Percentiles rank a stretch among this genome's conserved stretches.
These are phyloP conservation scores for Octodonta nipae DNA, from an alignment of 2,888 invertebrate genomes.

Conservation along the genomic window DNA sequence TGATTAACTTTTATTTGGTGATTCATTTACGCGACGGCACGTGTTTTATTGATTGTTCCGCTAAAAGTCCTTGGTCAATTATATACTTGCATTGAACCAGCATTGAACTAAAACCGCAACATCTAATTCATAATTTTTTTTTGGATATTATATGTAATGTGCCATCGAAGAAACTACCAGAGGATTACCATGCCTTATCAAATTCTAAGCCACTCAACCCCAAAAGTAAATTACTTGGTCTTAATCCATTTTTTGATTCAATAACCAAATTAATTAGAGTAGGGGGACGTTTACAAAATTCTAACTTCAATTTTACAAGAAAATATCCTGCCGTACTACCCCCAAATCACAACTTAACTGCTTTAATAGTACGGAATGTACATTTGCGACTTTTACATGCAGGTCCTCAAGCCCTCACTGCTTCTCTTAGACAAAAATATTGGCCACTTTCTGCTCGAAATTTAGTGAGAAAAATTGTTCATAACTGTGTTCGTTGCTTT, in stretches of 20 bases:
- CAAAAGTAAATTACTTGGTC: constrained; percentile 7
- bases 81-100: no score
- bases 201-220: neutral
- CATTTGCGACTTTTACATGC: constrained; percentile 13
- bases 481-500: constrained; percentile 12
- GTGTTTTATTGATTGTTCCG: no score
- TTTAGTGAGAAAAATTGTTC: constrained; percentile 11
- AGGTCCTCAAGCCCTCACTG: constrained; percentile 11
- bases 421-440: constrained; percentile 14
- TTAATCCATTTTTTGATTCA: constrained; percentile 14
- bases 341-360: constrained; percentile 10
- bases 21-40: no score
- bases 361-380: constrained; percentile 10
- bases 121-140: no score
- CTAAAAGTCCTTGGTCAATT: no score
- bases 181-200: no score
- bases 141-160: no score
- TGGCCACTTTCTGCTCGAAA: constrained; percentile 14
- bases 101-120: no score
- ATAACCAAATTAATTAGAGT: constrained; percentile 10
- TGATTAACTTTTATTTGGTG: no score
- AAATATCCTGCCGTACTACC: constrained; percentile 15
- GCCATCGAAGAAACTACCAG: no score
- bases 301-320: no score
- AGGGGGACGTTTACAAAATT: constrained; percentile 12